Base-by-base conservation (phyloP, 2,888 invertebrate species). In the Nymphalis urticae region DNA sequence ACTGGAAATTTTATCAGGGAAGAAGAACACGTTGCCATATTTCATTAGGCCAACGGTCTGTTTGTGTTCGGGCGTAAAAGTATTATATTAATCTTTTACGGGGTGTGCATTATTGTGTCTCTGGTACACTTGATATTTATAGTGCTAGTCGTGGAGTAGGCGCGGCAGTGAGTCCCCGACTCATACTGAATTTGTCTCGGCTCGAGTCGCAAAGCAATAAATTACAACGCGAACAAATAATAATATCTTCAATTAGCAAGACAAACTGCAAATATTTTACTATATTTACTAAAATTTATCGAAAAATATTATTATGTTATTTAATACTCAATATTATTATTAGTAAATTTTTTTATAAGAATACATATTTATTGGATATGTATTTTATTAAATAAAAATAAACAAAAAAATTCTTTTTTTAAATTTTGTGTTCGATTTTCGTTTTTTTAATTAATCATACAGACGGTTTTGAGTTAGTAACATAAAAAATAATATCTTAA, bases 1-100 rank as follows among this genome's bases (percentile, higher is more conserved):
- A 82, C 80, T 81, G 82, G 82, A 85, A 87, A 85, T 86, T 90
- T 92, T 91, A 92, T 91, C 90, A 87, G 86, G 79, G 84, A 85
- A 58, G 58, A 83, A 85, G 86, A 85, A 84, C 87, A 86, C 84
- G 86, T 84, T 88, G 89, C 89, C 86, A 89, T 90, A 90, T 88
- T 88, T 92, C 90, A 90, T 89, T 89, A 89, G 84, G 78, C 80
- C 82, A 85, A 84, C 83, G 82, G 85, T 82, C 79, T 81, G 85
- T 82, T 83, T 85, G 85, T 85, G 85, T 85, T 82, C 83, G 77
- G 78, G 81, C 82, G 85, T 84, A 88, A 89, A 89, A 88, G 87
- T 90, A 87, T 90, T 85, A 85, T 86, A 88, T 88, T 88, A 89
- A 89, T 89, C 86, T 86, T 81, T 78, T 75, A 84, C 87, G 85